Percentiles rank a stretch among this genome's conserved stretches.
Conservation (phyloP, 1,140 invertebrate genomes). For the Diabrotica virgifera region DNA sequence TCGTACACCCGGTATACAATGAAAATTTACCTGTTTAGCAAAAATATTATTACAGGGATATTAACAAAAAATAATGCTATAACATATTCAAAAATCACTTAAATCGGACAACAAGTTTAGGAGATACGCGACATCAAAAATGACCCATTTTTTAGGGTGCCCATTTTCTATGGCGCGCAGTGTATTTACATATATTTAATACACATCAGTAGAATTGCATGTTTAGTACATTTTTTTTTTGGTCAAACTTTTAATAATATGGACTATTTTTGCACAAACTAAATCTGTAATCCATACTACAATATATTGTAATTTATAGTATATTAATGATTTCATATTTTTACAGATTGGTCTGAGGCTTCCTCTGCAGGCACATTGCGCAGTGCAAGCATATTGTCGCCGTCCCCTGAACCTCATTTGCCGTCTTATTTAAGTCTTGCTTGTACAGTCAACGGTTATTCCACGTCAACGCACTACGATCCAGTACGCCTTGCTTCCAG, state of each 20-base stretch:
- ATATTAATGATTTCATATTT: background rate
- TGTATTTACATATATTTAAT: too few relatives aligned
- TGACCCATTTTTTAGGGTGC: too few relatives aligned
- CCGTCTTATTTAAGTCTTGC: constrained; percentile 85
- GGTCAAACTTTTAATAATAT: background rate
- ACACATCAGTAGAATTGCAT: too few relatives aligned
- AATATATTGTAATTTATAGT: background rate
- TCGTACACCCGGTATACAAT: too few relatives aligned
- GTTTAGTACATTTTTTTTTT: too few relatives aligned
- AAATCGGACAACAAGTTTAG: too few relatives aligned
- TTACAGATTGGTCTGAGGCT: constrained; percentile 44
- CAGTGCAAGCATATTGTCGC: constrained; percentile 36
- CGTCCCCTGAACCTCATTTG: constrained; percentile 31
- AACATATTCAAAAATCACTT: too few relatives aligned
- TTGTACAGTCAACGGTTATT: constrained; percentile 87
- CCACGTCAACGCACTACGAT: constrained; percentile 78
- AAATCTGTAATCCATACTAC: constrained; percentile 8
- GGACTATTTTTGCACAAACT: constrained; percentile 22
- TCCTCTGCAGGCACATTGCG: constrained; percentile 42
- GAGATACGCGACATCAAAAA: too few relatives aligned
- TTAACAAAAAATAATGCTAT: too few relatives aligned
- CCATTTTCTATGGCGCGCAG: too few relatives aligned
- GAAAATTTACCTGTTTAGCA: too few relatives aligned
- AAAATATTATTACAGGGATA: too few relatives aligned
- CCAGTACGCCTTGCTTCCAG: constrained; percentile 58